These are phyloP conservation scores for Oscheius sp. DNA, from an alignment of 2,888 invertebrate genomes.

Conservation along the genomic window DNA sequence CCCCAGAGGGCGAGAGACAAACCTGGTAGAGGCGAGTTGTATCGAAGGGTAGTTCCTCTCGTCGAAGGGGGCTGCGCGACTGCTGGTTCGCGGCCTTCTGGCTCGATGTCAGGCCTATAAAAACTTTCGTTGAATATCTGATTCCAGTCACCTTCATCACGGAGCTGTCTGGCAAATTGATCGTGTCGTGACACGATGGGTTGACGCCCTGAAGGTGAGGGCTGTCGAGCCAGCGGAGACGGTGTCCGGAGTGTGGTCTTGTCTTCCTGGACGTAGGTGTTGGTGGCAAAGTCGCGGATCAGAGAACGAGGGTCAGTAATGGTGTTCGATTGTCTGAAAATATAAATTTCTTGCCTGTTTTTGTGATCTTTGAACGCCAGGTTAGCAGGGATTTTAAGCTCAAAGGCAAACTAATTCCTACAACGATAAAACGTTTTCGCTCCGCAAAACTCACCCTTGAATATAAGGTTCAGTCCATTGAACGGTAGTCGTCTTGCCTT, in stretches of 20 bases:
- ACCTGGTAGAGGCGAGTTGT: constrained; percentile 34
- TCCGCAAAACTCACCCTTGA: not conserved
- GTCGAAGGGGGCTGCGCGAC: constrained; percentile 46
- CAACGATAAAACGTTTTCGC: not conserved
- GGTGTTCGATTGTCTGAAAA: constrained; percentile 2
- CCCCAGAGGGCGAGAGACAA: constrained; percentile 6
- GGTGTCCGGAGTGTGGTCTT: constrained; percentile 2
- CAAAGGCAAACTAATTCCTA: not conserved
- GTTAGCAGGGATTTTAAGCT: not conserved
- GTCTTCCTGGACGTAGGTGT: constrained; percentile 44
- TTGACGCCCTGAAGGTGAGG: constrained; percentile 5
- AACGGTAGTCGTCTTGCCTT: constrained; percentile 39
- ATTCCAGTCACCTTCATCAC: constrained; percentile 44
- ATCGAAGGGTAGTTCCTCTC: constrained; percentile 46
- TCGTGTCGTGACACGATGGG: constrained; percentile 26
- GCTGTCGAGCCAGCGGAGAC: constrained; percentile 6
- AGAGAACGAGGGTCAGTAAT: constrained; percentile 47
- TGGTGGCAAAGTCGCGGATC: constrained; percentile 56
- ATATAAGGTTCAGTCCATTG: constrained; percentile 49
- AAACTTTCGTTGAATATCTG: not conserved
- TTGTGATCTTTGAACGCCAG: not conserved
- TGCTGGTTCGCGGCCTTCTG: constrained; percentile 64
- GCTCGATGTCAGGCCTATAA: constrained; percentile 62
- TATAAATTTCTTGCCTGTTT: not conserved
- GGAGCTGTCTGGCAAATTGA: constrained; percentile 46